phyloP scores from a whole-genome alignment of 1,140 invertebrate species.

The Laupala kohalensis region DNA sequence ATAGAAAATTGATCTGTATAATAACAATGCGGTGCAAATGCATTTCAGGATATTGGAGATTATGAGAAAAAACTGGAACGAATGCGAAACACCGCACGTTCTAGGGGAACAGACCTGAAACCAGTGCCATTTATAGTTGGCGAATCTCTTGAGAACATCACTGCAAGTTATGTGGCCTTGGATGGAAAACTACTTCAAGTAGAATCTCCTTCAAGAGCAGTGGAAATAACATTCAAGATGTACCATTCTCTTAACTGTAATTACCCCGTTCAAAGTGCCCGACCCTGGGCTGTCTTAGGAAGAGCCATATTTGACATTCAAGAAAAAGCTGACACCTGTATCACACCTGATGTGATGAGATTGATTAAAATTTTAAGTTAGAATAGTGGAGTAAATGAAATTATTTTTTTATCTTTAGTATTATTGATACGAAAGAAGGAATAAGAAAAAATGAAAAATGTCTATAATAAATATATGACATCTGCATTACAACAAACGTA shows the following conservation, averaged over 20 bases:
- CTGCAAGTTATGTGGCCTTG: not conserved
- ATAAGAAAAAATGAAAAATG: no score
- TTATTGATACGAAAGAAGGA: no score
- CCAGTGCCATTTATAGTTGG: not conserved
- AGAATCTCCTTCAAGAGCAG: not conserved
- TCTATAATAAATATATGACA: no score
- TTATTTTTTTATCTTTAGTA: no score
- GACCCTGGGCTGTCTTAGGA: not conserved
- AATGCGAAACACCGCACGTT: not conserved
- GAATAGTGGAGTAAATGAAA: no score
- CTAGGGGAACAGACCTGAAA: not conserved
- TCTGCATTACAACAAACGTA: no score
- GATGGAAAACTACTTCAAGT: not conserved
- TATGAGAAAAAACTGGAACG: not conserved
- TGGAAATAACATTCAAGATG: not conserved
- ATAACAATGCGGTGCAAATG: no score
- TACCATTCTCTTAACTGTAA: not conserved
- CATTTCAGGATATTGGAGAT: not conserved
- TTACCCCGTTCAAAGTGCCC: not conserved
- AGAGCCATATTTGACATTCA: no score
- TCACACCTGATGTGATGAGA: no score
- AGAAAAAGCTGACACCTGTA: no score
- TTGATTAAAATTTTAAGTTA: no score
- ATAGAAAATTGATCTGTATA: no score
- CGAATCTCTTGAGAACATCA: not conserved